Evolutionary conservation across 1,140 invertebrate genomes (phyloP).

Genomic region (Pteromalus puparum): DNA sequence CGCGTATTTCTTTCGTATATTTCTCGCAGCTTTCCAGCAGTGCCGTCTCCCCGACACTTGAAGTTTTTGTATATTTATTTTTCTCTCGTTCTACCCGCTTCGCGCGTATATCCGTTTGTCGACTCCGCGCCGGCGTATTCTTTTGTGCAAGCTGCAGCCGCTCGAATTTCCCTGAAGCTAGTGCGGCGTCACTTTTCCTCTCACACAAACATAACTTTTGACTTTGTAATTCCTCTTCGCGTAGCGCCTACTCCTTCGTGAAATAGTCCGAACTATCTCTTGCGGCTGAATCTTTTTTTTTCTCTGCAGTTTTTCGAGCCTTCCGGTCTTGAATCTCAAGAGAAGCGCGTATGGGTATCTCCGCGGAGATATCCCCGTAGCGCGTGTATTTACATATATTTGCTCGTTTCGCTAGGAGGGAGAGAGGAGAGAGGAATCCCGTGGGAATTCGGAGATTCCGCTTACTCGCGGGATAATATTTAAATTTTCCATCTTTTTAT

Average conservation of each 20-base stretch:
- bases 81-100: neutral
- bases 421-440: neutral
- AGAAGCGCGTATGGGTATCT: no score
- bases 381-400: slow-evolving; percentile 47
- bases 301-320: neutral
- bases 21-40: neutral
- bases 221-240: slow-evolving; percentile 42
- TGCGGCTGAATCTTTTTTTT: no score
- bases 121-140: neutral
- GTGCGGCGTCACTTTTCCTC: no score
- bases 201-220: slow-evolving; percentile 39
- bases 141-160: neutral
- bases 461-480: slow-evolving; percentile 47
- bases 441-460: slow-evolving; percentile 41
- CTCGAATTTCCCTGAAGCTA: neutral
- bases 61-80: neutral
- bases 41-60: no score
- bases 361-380: neutral
- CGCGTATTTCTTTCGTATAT: slow-evolving; percentile 6
- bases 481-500: slow-evolving; percentile 51
- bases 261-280: slow-evolving; percentile 2
- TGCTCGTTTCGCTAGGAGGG: neutral
- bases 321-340: no score
- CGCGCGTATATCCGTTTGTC: neutral
- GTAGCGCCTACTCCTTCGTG: neutral